phyloP scores from a whole-genome alignment of 2,888 invertebrate genomes.

The Andrena hattorfiana region DNA sequence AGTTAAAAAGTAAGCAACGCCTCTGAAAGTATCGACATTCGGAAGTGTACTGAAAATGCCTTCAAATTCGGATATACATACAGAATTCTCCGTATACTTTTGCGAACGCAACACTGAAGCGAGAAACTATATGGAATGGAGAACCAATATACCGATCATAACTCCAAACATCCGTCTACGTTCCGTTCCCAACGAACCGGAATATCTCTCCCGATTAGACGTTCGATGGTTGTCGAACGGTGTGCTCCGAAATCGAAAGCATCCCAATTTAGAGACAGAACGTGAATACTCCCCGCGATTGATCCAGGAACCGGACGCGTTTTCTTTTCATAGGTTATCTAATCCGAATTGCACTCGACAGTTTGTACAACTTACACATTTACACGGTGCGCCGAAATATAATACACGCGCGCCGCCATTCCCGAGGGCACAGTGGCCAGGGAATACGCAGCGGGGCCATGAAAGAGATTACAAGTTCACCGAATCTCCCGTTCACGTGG shows the following conservation, averaged over 20 bases:
- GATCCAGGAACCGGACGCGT: conserved; percentile 30
- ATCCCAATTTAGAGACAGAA: conserved; percentile 3
- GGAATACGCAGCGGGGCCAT: conserved; percentile 38
- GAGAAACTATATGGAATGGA: too few relatives aligned
- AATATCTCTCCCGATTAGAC: too few relatives aligned
- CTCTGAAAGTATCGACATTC: conserved; percentile 22
- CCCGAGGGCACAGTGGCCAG: conserved; percentile 37
- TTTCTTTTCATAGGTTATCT: conserved; percentile 32
- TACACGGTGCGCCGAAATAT: conserved; percentile 47
- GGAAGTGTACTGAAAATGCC: neutral
- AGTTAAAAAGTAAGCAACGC: conserved; percentile 4
- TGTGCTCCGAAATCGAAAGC: conserved; percentile 19
- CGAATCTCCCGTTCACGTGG: conserved; percentile 2
- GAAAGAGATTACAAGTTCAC: conserved; percentile 13
- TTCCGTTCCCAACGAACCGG: neutral
- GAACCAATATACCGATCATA: neutral
- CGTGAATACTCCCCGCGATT: conserved; percentile 1
- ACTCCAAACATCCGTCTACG: neutral
- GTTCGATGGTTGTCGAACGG: too few relatives aligned
- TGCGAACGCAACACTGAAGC: too few relatives aligned
- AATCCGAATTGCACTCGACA: conserved; percentile 59
- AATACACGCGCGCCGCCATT: conserved; percentile 54
- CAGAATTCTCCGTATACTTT: too few relatives aligned
- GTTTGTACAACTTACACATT: conserved; percentile 62
- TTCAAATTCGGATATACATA: conserved; percentile 30